phyloP scores from a whole-genome alignment of 2,113 vertebrate species.

The Chaenocephalus aceratus region DNA sequence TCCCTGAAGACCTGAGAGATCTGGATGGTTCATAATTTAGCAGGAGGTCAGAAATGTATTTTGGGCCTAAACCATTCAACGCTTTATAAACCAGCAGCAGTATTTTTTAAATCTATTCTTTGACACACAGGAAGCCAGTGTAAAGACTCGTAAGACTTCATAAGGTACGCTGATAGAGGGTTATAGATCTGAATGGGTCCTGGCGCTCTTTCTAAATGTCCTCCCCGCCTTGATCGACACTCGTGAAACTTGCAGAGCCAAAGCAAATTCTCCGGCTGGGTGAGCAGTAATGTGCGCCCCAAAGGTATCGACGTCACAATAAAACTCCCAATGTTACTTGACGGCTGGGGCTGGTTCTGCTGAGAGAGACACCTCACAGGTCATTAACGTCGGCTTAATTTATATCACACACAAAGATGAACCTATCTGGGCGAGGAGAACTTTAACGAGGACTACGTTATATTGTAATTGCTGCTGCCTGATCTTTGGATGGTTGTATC shows the following conservation, averaged over 20 bases:
- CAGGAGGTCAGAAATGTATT: no score
- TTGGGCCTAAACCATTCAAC: no score
- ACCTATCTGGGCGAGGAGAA: neutral
- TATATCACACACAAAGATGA: conserved; percentile 37
- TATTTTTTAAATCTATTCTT: no score
- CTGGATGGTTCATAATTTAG: no score
- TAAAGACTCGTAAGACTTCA: neutral
- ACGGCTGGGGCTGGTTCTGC: conserved; percentile 47
- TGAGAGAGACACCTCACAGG: conserved; percentile 40
- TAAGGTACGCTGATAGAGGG: neutral
- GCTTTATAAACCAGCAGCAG: no score
- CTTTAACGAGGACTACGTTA: neutral
- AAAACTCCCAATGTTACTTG: conserved; percentile 64
- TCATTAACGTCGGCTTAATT: conserved; percentile 74
- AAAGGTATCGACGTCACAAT: conserved; percentile 73
- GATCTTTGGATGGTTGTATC: conserved; percentile 2
- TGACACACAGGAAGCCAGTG: no score
- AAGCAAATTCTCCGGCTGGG: conserved; percentile 53
- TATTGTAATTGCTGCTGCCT: conserved; percentile 23
- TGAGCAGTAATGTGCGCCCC: conserved; percentile 67
- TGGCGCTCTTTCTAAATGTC: conserved; percentile 15
- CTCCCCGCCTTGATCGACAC: conserved; percentile 25
- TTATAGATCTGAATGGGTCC: conserved; percentile 28
- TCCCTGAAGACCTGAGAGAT: no score
- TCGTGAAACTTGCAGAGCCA: conserved; percentile 41